Base-by-base conservation (phyloP, 2,797 vertebrate genomes). In the Cyclopterus lumpus region DNA sequence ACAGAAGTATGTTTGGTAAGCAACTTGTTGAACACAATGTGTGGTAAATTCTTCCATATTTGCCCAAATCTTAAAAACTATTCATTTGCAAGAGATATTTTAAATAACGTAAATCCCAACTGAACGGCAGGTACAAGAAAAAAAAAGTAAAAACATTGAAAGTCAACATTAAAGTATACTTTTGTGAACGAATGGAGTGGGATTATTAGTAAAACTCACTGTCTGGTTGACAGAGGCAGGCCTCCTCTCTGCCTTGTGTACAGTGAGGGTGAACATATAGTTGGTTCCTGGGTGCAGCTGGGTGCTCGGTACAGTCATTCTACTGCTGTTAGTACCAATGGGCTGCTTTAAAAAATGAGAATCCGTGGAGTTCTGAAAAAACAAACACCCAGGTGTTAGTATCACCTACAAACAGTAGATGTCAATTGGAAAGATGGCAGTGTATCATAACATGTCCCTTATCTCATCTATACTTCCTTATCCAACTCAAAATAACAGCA, bases 211-310 rank as follows among this genome's bases (percentile, higher is more conserved):
- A 32, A 59, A 61, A 90, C 94, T 92, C 69, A 95, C 95, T 16
- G 71, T 89, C 81, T 96, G 95, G 59, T 79, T 90, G 71, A 84
- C 77, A 34, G 86, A 94, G 48, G 67, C 88, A 12, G 93, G 75
- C 30, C 36, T 75, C 70, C 92, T 92, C n/a, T 90, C 93, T 20
- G 67, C 63, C 65, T 95, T 96, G 30, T 71, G 67, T 16, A 96
- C 83, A 14, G 91, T 95, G 6, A 96, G 88, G 28, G 81, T 95
- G 75, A 96, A 93, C 26, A 87, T 22, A 30, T 94, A 95, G 9
- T 88, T 40, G 10, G 63, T 62, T 10, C 76, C 90, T 5, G 81
- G 66, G 6, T 85, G 82, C 24, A 95, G 91, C 15, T 75, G 54
- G 16, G 6, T 59, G 51, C 71, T 87, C 38, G 70, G 80, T 6